These are phyloP conservation scores for Artemia sinica DNA, from an alignment of 2,888 invertebrate genomes.

Conservation along the genomic window DNA sequence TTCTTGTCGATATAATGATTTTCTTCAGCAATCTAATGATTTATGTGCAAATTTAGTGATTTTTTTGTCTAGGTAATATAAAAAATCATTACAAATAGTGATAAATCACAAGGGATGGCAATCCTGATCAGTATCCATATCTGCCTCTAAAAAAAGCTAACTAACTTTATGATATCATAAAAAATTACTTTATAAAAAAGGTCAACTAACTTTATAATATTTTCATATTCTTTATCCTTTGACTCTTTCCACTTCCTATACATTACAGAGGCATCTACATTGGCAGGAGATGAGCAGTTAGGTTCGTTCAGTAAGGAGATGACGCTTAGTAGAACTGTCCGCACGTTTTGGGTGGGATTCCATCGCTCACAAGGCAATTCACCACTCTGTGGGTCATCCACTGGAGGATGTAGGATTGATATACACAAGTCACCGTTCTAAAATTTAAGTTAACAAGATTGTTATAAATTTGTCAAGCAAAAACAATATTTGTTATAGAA, in stretches of 20 bases:
- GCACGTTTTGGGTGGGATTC: constrained; percentile 99
- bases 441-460: constrained; percentile 27
- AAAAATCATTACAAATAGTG: too few species aligned
- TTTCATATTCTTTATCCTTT: constrained; percentile 95
- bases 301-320: constrained; percentile 98
- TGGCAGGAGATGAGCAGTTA: constrained; percentile 97
- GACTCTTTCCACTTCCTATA: constrained; percentile 96
- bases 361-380: constrained; percentile 97
- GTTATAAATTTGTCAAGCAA: background rate
- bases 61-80: too few species aligned
- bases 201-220: constrained; percentile 66
- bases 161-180: background rate
- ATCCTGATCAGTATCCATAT: too few species aligned
- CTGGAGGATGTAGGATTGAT: constrained; percentile 95
- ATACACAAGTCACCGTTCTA: constrained; percentile 98
- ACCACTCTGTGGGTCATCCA: constrained; percentile 97
- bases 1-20: too few species aligned
- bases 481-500: background rate
- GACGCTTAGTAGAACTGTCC: constrained; percentile 91
- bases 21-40: too few species aligned
- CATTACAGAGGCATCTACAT: constrained; percentile 99
- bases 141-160: too few species aligned
- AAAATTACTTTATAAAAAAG: background rate
- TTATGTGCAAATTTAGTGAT: too few species aligned
- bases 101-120: too few species aligned